Evolutionary conservation across 30 jellyfish, hydroid and myxozoan species (phyloP), one percentile per base, ranked within the genome.

Genomic region (Mastigias papua): DNA sequence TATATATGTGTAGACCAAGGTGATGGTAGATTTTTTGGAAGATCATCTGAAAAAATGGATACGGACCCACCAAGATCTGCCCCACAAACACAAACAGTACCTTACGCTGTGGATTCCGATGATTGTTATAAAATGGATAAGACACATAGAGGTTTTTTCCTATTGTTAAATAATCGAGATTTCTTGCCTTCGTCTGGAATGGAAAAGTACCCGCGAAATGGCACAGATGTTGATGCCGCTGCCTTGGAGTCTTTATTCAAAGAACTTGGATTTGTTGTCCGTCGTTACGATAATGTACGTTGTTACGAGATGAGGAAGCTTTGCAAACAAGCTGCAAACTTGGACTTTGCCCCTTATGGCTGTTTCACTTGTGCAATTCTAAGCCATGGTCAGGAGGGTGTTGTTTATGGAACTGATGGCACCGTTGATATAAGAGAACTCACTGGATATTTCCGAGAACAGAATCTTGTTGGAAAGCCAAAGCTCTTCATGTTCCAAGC

Each of bases 371-470:
- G 96, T 79, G 93, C 98, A 3, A 80, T 95, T 10, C 85, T 95
- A 26, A 95, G 98, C 46, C 99, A 95, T 86, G 99, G 99, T 25
- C 97, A 90, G 80, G 99, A 95, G 65, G 99, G 99, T n/a, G 96
- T 95, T 46, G 48, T 95, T 26, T 95, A 95, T 76, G 99, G 98
- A 13, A 95, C 95, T 0, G 99, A 95, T 80, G 99, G 99, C 23
- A 90, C 97, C 19, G 92, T 95, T 34, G 97, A 90, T 21, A 90
- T 95, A 77, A 82, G 96, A 81, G 98, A 95, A 28, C 48, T 95
- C 20, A 95, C 99, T 65, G 97, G 93, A 34, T 95, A 63, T 51
- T 95, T 90, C 66, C 33, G 98, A 34, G 99, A 94, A 20, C 61
- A 37, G 26, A 95, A 90, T 70, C 88, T 95, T 34, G 89, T 92